phyloP scores from a whole-genome alignment of 2,797 vertebrate genomes.

The Falco naumanni region DNA sequence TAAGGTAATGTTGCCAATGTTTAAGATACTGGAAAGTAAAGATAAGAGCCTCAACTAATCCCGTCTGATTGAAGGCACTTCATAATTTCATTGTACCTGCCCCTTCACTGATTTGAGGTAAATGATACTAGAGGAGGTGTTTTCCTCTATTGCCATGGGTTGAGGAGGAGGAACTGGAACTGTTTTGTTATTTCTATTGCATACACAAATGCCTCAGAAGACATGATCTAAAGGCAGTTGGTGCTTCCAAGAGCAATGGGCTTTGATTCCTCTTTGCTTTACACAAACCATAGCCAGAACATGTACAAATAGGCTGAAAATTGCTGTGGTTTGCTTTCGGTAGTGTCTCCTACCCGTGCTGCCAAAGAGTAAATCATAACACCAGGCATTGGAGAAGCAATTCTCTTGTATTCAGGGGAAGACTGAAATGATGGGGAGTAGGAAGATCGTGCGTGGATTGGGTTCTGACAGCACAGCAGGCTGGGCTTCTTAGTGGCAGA shows the following conservation, averaged over 20 bases:
- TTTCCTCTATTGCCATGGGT: not conserved
- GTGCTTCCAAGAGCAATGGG: not conserved
- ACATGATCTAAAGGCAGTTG: not conserved
- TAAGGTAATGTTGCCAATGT: not conserved
- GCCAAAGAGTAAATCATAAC: conserved; percentile 20
- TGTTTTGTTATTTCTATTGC: not conserved
- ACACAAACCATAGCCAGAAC: not conserved
- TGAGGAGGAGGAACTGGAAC: not conserved
- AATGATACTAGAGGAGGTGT: not conserved
- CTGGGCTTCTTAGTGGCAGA: conserved; percentile 14
- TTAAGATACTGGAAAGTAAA: not conserved
- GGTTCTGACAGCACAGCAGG: conserved; percentile 14
- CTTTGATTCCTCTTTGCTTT: not conserved
- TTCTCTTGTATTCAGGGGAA: not conserved
- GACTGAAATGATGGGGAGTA: conserved; percentile 28
- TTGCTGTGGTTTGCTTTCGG: not conserved
- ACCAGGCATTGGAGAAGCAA: not conserved
- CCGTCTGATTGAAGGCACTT: not conserved
- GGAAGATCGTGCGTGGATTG: not conserved
- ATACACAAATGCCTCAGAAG: not conserved
- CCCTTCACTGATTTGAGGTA: not conserved
- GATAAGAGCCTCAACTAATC: not conserved
- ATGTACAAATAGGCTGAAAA: not conserved
- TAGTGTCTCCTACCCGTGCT: not conserved
- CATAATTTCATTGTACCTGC: not conserved